Evolutionary conservation across 2,113 vertebrate genomes (phyloP).

Genomic region (Scomber colias): DNA sequence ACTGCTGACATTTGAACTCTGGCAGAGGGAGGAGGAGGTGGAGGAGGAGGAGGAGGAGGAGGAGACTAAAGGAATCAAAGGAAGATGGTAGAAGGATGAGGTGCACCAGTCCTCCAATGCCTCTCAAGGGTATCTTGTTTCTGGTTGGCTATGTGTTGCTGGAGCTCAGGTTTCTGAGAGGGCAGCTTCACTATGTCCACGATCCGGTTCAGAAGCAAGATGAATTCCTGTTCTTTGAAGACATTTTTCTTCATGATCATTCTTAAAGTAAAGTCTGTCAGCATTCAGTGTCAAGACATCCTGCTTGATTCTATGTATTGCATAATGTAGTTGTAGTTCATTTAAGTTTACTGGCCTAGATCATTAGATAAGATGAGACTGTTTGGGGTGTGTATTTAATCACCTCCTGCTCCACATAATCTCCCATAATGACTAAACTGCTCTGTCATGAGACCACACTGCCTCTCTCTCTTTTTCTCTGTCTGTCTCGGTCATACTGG

Average conservation of each 20-base stretch:
- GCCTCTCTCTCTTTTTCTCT: slow-evolving; percentile 1
- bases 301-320: background rate
- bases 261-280: slow-evolving; percentile 3
- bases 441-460: slow-evolving; percentile 35
- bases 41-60: slow-evolving; percentile 2
- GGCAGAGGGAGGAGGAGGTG: slow-evolving; percentile 17
- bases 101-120: slow-evolving; percentile 57
- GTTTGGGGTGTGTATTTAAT: slow-evolving; percentile 46
- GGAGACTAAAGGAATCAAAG: slow-evolving; percentile 32
- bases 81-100: slow-evolving; percentile 47
- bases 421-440: slow-evolving; percentile 56
- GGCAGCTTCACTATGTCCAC: slow-evolving; percentile 39
- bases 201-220: slow-evolving; percentile 1
- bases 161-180: slow-evolving; percentile 70
- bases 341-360: background rate
- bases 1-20: slow-evolving; percentile 65
- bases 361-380: slow-evolving; percentile 36
- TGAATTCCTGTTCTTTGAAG: slow-evolving; percentile 7
- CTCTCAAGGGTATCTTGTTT: slow-evolving; percentile 75
- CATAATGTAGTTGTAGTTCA: slow-evolving; percentile 16
- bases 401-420: slow-evolving; percentile 46
- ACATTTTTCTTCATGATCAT: background rate
- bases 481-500: slow-evolving; percentile 11
- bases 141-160: slow-evolving; percentile 59
- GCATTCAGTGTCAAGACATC: background rate